These are phyloP conservation scores for Heterocephalus glaber DNA, from an alignment of 2,113 vertebrate genomes.

Conservation along the genomic window DNA sequence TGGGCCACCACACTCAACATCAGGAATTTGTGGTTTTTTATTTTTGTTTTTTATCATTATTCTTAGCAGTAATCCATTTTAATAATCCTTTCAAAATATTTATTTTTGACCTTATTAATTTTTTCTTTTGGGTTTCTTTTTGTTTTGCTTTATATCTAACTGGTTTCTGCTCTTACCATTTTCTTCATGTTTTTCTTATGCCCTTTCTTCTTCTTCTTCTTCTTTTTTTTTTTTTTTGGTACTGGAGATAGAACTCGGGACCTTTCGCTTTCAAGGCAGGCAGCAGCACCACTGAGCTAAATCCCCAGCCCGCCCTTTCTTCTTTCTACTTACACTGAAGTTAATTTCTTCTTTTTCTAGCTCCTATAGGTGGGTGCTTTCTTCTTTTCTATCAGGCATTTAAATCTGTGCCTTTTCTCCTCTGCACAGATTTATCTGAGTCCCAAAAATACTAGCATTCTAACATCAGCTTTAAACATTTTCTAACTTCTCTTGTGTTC, in stretches of 20 bases:
- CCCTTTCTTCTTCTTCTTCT: not conserved
- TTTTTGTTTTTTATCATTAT: not conserved
- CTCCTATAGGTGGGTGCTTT: not conserved
- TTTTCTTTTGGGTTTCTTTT: not conserved
- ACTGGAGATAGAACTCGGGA: too few relatives aligned
- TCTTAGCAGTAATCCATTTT: not conserved
- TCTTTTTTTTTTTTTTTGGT: too few relatives aligned
- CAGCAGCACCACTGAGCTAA: too few relatives aligned
- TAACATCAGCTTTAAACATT: not conserved
- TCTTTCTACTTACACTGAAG: not conserved
- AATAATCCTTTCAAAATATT: not conserved
- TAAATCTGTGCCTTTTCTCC: not conserved
- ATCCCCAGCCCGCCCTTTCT: too few relatives aligned
- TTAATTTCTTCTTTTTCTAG: not conserved
- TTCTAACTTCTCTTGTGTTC: not conserved
- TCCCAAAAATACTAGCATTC: not conserved
- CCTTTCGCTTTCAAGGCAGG: too few relatives aligned
- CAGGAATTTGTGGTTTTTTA: not conserved
- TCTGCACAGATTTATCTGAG: not conserved
- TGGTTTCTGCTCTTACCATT: slow-evolving; percentile 13
- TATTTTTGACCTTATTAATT: not conserved
- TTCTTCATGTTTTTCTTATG: not conserved
- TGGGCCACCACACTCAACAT: not conserved
- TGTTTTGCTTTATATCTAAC: not conserved
- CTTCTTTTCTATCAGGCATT: not conserved